A percentile compares a stretch with the other conserved stretches of the same genome.
phyloP scores from a whole-genome alignment of 1,140 invertebrate genomes.

The Agrilus planipennis region DNA sequence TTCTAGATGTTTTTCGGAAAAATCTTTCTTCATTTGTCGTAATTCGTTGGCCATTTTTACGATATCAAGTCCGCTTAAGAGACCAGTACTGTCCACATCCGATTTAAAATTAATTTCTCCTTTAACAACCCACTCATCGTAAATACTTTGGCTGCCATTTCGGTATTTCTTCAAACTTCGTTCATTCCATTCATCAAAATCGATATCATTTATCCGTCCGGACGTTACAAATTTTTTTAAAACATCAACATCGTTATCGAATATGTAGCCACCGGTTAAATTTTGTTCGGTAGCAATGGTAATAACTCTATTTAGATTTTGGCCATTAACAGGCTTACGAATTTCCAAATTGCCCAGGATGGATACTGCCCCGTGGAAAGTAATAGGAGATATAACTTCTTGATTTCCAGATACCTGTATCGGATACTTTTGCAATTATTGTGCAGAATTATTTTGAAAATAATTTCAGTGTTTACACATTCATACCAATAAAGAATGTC shows the following conservation, averaged over 20 bases:
- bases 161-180: slow-evolving; percentile 18
- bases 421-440: too few species aligned
- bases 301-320: slow-evolving; percentile 23
- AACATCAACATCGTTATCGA: slow-evolving; percentile 17
- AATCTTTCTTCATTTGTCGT: too few species aligned
- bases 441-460: too few species aligned
- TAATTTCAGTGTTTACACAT: too few species aligned
- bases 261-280: slow-evolving; percentile 20
- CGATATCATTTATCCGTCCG: slow-evolving; percentile 25
- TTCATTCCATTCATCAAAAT: slow-evolving; percentile 26
- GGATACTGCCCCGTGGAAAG: slow-evolving; percentile 27
- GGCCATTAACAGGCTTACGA: slow-evolving; percentile 24
- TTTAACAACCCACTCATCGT: slow-evolving; percentile 27
- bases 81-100: slow-evolving; percentile 21
- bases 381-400: slow-evolving; percentile 19
- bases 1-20: too few species aligned
- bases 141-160: slow-evolving; percentile 22
- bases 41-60: slow-evolving; percentile 17
- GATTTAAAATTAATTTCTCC: slow-evolving; percentile 28
- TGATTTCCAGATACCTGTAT: slow-evolving; percentile 21
- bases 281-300: slow-evolving; percentile 28
- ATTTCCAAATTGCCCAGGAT: slow-evolving; percentile 23
- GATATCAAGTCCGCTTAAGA: slow-evolving; percentile 28
- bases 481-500: slow-evolving; percentile 24
- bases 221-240: slow-evolving; percentile 15